Conservation (phyloP, 2,888 invertebrate genomes). For the Nyleta sp. region DNA sequence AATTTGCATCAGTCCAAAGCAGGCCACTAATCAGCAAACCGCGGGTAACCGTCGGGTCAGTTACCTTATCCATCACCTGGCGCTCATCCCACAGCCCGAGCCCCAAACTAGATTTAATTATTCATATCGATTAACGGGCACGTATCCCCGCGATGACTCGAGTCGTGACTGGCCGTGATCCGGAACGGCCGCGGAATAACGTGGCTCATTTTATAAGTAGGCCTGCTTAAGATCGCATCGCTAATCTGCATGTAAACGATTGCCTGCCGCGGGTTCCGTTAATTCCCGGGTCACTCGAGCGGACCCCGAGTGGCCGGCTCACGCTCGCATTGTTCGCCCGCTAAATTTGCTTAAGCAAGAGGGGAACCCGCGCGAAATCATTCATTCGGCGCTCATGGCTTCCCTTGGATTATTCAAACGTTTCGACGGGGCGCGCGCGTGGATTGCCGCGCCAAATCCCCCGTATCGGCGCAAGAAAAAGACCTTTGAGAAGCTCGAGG, state of each 20-base stretch:
- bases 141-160: constrained; percentile 5
- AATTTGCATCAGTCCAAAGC: constrained; percentile 15
- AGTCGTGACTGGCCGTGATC: constrained; percentile 33
- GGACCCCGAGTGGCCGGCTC: constrained; percentile 26
- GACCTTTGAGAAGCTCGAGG: constrained; percentile 53
- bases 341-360: too few relatives aligned
- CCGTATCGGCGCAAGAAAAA: constrained; percentile 38
- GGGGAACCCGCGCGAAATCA: constrained; percentile 54
- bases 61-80: constrained; percentile 28
- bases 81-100: background rate
- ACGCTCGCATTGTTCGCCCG: constrained; percentile 35
- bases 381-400: constrained; percentile 33
- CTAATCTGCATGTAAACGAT: constrained; percentile 35
- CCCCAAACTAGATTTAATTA: constrained; percentile 38
- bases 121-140: constrained; percentile 38
- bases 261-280: constrained; percentile 36
- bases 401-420: constrained; percentile 34
- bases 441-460: constrained; percentile 25
- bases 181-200: constrained; percentile 27
- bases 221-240: constrained; percentile 12
- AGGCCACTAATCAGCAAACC: constrained; percentile 14
- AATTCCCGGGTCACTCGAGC: constrained; percentile 52
- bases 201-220: constrained; percentile 28
- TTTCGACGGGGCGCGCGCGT: constrained; percentile 40
- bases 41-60: constrained; percentile 17